Evolutionary conservation across 2,113 vertebrate species (phyloP), one percentile per base, ranked within the genome.

Genomic region (Phylloscopus whistleri): DNA sequence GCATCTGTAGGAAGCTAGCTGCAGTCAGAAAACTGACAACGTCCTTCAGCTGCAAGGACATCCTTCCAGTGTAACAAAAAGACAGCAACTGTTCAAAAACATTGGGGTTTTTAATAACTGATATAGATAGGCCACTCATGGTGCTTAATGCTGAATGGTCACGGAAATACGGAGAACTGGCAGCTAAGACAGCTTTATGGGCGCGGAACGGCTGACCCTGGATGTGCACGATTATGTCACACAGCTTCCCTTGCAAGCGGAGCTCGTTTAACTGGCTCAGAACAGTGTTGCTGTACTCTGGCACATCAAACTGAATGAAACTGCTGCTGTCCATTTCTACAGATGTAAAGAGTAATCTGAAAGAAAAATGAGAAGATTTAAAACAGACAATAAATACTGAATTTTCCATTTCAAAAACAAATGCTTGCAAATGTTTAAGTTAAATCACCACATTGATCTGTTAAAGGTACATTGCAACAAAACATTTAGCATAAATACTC

Each of bases 1-100:
- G 99, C 99, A 99, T 99, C 97, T 99, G 99, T 59, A 99, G 98
- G 94, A 99, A 99, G 98, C 99, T 99, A 76, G 99, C 99, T 30
- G 99, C 99, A 0, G 99, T 99, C 28, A 99, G 98, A 95, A 99
- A 99, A 90, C 99, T 99, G 95, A 99, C 99, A 51, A 99, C 99
- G 44, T 99, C 99, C 96, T 99, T 99, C 90, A 99, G 98, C 90
- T 99, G 99, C 96, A 99, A 97, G 62, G 99, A 99, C 99, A 99
- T 99, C 96, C 98, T 99, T 97, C 99, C 99, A 78, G 99, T 99
- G 98, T 99, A 99, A 97, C 99, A 99, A 97, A 99, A 99, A 30
- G 99, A 98, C 64, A 99, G 98, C 95, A 99, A 98, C 98, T 99
- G 99, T 94, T 99, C 99, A 79, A 99, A 99, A 94, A 99, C 99